phyloP scores from a whole-genome alignment of 2,888 invertebrate genomes.

The Diadegma fenestrale region DNA sequence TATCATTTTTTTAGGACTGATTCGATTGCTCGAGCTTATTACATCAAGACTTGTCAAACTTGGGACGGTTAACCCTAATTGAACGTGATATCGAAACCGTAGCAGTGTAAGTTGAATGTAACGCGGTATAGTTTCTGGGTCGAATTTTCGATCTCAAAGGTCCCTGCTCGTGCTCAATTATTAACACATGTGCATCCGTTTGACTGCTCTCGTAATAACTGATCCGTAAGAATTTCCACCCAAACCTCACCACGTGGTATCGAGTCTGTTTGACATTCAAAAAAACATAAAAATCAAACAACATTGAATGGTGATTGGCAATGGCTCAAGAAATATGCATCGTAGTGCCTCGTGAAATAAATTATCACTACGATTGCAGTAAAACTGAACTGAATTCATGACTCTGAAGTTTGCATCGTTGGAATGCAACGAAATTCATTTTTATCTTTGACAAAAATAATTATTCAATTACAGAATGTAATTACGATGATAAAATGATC shows the following conservation, averaged over 20 bases:
- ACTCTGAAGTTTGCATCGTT: too few species aligned
- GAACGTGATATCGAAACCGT: slow-evolving; percentile 81
- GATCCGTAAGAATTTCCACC: background rate
- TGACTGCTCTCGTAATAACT: background rate
- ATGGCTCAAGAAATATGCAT: background rate
- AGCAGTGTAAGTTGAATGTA: slow-evolving; percentile 77
- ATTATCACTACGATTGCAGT: background rate
- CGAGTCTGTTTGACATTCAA: background rate
- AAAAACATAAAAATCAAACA: background rate
- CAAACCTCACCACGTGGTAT: background rate
- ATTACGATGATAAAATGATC: too few species aligned
- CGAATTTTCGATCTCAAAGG: slow-evolving; percentile 73
- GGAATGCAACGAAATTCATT: too few species aligned
- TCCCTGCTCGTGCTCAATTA: slow-evolving; percentile 36
- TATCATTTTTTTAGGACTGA: too few species aligned
- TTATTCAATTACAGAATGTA: too few species aligned
- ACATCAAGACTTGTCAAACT: slow-evolving; percentile 76
- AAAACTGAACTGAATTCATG: background rate
- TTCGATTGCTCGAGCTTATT: slow-evolving; percentile 69
- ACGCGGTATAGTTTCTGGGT: slow-evolving; percentile 75
- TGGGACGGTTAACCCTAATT: slow-evolving; percentile 77
- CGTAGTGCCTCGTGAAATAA: background rate
- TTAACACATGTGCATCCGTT: background rate
- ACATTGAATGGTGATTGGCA: background rate
- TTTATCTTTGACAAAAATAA: too few species aligned